Evolutionary conservation across 2,797 vertebrate genomes (phyloP).

Genomic region (Dermochelys coriacea): DNA sequence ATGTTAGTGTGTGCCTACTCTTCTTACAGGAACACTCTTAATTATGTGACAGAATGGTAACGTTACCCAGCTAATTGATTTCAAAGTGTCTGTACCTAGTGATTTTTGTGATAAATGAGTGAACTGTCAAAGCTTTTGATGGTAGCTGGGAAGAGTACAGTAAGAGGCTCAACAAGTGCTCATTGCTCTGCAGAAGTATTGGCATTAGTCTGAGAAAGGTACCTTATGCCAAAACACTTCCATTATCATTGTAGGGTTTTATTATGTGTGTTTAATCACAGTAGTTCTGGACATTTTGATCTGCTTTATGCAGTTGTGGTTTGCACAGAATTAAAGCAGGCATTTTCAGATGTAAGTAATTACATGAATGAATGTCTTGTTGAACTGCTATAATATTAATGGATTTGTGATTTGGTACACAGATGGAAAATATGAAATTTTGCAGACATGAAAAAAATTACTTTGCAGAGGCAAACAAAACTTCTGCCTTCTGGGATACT

Average conservation of each 20-base stretch:
- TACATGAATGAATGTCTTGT: not conserved
- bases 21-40: not conserved
- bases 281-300: not conserved
- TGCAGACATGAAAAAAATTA: not conserved
- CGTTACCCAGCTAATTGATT: not conserved
- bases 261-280: not conserved
- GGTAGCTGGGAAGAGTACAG: not conserved
- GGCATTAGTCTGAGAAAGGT: not conserved
- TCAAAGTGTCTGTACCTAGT: not conserved
- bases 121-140: not conserved
- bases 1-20: not conserved
- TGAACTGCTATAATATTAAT: conserved; percentile 6
- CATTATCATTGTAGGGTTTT: not conserved
- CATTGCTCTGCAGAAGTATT: not conserved
- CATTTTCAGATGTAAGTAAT: conserved; percentile 35
- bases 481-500: conserved; percentile 52
- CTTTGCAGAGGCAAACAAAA: conserved; percentile 49
- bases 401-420: conserved; percentile 22
- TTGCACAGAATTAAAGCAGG: conserved; percentile 40
- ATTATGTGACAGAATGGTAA: not conserved
- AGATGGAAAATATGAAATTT: conserved; percentile 38
- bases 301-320: not conserved
- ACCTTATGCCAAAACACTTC: not conserved
- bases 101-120: not conserved
- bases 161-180: not conserved